Evolutionary conservation across 1,140 invertebrate species (phyloP).

Genomic region (Drosophila bocqueti): DNA sequence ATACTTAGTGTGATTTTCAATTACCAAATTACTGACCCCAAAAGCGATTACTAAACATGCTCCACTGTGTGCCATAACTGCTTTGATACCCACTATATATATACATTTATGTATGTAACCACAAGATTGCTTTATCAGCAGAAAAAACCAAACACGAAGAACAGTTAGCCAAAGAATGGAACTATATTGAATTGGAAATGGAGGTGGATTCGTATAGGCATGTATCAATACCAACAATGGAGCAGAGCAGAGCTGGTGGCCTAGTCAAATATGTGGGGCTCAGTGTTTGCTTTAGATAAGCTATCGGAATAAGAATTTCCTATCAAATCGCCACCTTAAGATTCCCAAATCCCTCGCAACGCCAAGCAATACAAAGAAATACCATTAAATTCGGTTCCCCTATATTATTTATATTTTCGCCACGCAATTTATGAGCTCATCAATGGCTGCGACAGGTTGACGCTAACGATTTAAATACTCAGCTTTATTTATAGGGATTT

Average conservation of each 20-base stretch:
- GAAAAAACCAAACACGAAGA: constrained; percentile 4
- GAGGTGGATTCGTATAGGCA: not conserved
- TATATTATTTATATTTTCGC: constrained; percentile 38
- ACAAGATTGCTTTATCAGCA: constrained; percentile 71
- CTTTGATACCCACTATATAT: constrained; percentile 1
- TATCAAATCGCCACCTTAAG: not conserved
- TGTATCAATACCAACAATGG: constrained; percentile 43
- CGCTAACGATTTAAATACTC: constrained; percentile 41
- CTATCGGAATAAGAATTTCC: constrained; percentile 36
- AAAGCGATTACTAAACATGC: constrained; percentile 56
- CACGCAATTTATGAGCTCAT: constrained; percentile 55
- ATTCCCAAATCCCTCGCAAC: constrained; percentile 10
- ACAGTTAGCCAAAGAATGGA: constrained; percentile 40
- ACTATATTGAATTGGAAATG: constrained; percentile 42
- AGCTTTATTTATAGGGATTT: constrained; percentile 34
- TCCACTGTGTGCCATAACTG: constrained; percentile 29
- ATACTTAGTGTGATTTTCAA: constrained; percentile 58
- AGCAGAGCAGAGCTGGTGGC: constrained; percentile 16
- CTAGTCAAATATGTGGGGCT: constrained; percentile 18
- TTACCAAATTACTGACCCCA: constrained; percentile 80
- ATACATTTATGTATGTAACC: constrained; percentile 13
- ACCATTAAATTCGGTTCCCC: constrained; percentile 14
- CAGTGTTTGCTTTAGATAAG: constrained; percentile 62
- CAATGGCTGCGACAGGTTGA: constrained; percentile 30
- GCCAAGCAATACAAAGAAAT: constrained; percentile 30